A percentile compares a stretch with the other conserved stretches of the same genome.
These are phyloP conservation scores for Catonia carolina DNA, from an alignment of 2,888 invertebrate genomes.

Conservation along the genomic window DNA sequence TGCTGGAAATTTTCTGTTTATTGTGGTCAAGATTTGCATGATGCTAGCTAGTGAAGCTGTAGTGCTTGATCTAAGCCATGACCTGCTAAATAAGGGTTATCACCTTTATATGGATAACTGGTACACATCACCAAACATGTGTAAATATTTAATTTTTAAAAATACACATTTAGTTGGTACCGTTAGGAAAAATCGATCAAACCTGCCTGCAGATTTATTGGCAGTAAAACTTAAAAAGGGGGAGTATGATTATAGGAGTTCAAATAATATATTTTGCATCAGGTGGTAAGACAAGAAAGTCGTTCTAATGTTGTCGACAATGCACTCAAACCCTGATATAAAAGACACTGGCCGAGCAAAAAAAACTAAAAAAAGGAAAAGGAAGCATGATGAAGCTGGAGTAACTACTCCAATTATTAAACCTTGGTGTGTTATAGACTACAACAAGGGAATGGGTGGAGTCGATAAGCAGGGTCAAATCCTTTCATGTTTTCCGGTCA, in stretches of 20 bases:
- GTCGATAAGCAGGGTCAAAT: conserved; percentile 19
- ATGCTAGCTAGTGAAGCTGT: conserved; percentile 16
- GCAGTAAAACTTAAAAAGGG: background rate
- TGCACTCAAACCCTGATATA: conserved; percentile 11
- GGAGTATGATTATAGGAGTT: background rate
- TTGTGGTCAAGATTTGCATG: background rate
- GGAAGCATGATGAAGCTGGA: background rate
- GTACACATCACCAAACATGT: no score
- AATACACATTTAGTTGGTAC: background rate
- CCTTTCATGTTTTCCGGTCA: conserved; percentile 13
- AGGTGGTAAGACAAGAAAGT: conserved; percentile 17
- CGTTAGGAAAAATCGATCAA: conserved; percentile 1
- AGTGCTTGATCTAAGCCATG: conserved; percentile 5
- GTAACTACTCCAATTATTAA: conserved; percentile 11
- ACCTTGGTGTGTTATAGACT: conserved; percentile 14
- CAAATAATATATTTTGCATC: conserved; percentile 3
- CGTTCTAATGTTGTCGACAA: conserved; percentile 14
- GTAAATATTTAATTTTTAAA: background rate
- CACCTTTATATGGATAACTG: conserved; percentile 1
- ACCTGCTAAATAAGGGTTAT: background rate
- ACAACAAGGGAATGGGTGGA: conserved; percentile 16
- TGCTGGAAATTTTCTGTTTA: conserved; percentile 15
- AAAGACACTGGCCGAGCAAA: background rate
- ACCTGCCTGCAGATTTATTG: background rate
- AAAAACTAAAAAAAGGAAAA: conserved; percentile 3